Evolutionary conservation across 2,888 invertebrate species (phyloP), one percentile per base, ranked within the genome.

Genomic region (Tipula unca): DNA sequence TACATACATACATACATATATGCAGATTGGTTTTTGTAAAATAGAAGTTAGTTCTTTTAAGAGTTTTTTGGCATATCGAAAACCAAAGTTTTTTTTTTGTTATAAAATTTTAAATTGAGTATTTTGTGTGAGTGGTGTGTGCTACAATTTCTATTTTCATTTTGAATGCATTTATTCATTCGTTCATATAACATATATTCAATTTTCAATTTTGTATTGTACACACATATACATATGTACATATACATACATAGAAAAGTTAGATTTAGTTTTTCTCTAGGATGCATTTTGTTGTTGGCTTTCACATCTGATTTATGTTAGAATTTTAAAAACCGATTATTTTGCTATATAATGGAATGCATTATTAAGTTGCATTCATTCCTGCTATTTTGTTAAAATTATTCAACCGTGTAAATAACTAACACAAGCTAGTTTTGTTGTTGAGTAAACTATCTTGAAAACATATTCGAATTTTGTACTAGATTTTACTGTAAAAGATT

Each of bases 31-130:
- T n/a, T 48, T 48, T 2, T 48, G n/a, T 48, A 48, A n/a, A 48
- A 48, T 48, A 69, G 10, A 69, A 69, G 69, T 69, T 69, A 69
- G 69, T 25, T 69, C 10, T 69, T 69, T 69, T 25, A 69, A 69
- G 25, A 69, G 69, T 69, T 69, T 69, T 69, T 69, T 69, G 69
- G 69, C 69, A 69, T 69, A 69, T 69, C 69, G 69, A 69, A 69
- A 69, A 69, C 69, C 69, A 69, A 69, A 69, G 69, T 25, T 69
- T 69, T 69, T 69, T n/a, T 17, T 48, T 48, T n/a, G 3, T 25
- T 13, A 25, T 25, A 10, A 25, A 25, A 69, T 10, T 25, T 69
- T 69, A 69, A 69, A 69, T 69, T 69, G 69, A 69, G 69, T 69
- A 69, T 69, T 69, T 69, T 69, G 69, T 69, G 69, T 69, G 69